Percentiles rank a stretch among this genome's conserved stretches.
Evolutionary conservation across 1,140 invertebrate genomes (phyloP).

Genomic region (Heliconius melpomene): DNA sequence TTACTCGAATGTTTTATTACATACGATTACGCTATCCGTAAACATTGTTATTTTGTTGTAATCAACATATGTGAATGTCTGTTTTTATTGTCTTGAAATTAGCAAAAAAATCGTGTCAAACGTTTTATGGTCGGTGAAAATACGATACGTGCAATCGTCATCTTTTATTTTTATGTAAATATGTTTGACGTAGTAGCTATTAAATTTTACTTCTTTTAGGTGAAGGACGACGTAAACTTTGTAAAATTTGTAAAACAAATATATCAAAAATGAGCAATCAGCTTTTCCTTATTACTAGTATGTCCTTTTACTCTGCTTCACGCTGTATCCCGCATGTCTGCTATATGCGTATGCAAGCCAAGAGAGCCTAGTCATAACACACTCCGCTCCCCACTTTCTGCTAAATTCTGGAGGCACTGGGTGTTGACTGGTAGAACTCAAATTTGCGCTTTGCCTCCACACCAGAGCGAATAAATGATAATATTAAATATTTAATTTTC

Average conservation of each 20-base stretch:
- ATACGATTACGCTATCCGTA: constrained; percentile 20
- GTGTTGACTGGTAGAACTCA: too few relatives aligned
- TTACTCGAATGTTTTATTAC: constrained; percentile 35
- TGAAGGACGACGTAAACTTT: not conserved
- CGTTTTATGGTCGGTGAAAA: not conserved
- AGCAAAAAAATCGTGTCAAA: not conserved
- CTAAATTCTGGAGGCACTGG: too few relatives aligned
- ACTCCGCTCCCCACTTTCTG: too few relatives aligned
- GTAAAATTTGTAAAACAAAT: not conserved
- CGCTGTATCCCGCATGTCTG: too few relatives aligned
- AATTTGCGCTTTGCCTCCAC: too few relatives aligned
- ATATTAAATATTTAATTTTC: too few relatives aligned
- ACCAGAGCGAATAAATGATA: too few relatives aligned
- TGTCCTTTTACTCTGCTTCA: too few relatives aligned
- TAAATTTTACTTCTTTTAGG: not conserved
- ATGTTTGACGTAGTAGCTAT: not conserved
- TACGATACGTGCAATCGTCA: not conserved
- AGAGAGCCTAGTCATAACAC: too few relatives aligned
- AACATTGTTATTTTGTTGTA: constrained; percentile 27
- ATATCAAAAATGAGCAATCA: too few relatives aligned
- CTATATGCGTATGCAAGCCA: too few relatives aligned
- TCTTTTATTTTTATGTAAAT: not conserved
- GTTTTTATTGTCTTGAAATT: constrained; percentile 13
- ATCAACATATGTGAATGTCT: constrained; percentile 1
- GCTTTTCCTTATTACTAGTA: too few relatives aligned